Evolutionary conservation across 2,888 invertebrate species (phyloP).

Genomic region (Lottia scabra): DNA sequence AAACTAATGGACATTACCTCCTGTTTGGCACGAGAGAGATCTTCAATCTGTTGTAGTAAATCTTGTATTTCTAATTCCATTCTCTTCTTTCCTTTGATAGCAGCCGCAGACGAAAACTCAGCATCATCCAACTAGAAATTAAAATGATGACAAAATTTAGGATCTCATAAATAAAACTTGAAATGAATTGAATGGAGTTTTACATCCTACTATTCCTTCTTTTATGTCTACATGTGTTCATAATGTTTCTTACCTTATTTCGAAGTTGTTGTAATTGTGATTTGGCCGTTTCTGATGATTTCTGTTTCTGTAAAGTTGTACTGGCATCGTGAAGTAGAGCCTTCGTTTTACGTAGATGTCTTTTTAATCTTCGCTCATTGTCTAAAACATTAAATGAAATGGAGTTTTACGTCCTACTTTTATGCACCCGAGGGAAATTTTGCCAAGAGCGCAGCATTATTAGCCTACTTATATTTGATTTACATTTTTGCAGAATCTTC

Average conservation of each 20-base stretch:
- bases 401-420: no score
- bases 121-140: slow-evolving; percentile 84
- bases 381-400: no score
- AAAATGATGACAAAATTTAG: not conserved
- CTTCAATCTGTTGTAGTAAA: slow-evolving; percentile 84
- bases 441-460: no score
- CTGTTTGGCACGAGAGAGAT: slow-evolving; percentile 78
- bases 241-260: slow-evolving; percentile 74
- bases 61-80: slow-evolving; percentile 90
- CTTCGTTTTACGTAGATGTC: slow-evolving; percentile 89
- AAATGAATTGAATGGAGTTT: no score
- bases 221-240: no score
- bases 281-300: slow-evolving; percentile 87
- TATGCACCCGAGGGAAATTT: no score
- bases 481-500: no score
- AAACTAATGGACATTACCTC: slow-evolving; percentile 74
- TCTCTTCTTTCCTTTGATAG: slow-evolving; percentile 86
- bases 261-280: slow-evolving; percentile 81
- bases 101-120: slow-evolving; percentile 85
- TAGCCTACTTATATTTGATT: no score
- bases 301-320: slow-evolving; percentile 88
- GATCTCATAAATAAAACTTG: no score
- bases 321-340: slow-evolving; percentile 92
- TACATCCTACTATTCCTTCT: no score
- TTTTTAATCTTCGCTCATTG: slow-evolving; percentile 74